A percentile compares a stretch with the other conserved stretches of the same genome.
These are phyloP conservation scores for Patella pellucida DNA, from an alignment of 2,888 invertebrate genomes.

Conservation along the genomic window DNA sequence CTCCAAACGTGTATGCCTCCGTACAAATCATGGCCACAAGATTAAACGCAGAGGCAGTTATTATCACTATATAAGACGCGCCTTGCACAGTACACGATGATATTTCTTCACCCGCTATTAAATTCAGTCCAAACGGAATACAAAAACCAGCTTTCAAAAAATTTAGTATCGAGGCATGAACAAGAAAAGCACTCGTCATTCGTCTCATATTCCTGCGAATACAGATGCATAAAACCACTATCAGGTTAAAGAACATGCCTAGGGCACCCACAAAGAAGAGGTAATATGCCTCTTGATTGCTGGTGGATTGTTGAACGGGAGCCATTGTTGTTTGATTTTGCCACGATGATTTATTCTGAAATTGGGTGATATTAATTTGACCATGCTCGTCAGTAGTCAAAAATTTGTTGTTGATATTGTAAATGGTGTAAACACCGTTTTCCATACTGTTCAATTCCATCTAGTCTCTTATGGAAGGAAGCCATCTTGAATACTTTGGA, in stretches of 20 bases:
- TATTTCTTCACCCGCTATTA: conserved; percentile 60
- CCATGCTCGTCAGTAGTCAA: neutral
- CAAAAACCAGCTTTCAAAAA: conserved; percentile 67
- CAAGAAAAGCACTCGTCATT: conserved; percentile 69
- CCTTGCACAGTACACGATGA: conserved; percentile 65
- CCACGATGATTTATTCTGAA: neutral
- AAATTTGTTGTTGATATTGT: no score
- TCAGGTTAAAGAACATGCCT: conserved; percentile 65
- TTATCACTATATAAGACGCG: conserved; percentile 67
- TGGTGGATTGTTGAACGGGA: conserved; percentile 16
- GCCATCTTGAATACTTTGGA: neutral
- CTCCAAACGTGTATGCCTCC: conserved; percentile 70
- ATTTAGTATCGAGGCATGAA: conserved; percentile 69
- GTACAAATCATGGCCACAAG: conserved; percentile 71
- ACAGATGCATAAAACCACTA: conserved; percentile 62
- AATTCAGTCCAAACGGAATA: conserved; percentile 68
- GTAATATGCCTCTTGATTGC: conserved; percentile 66
- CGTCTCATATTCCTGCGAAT: conserved; percentile 57
- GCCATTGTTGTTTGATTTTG: conserved; percentile 18
- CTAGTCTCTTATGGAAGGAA: neutral
- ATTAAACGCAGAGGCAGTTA: conserved; percentile 70
- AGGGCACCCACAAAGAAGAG: conserved; percentile 64
- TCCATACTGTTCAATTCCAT: neutral
- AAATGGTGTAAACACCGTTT: neutral
- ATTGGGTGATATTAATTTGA: neutral